Conservation (phyloP, 2,888 invertebrate species). For the Diplazon laetatorius region DNA sequence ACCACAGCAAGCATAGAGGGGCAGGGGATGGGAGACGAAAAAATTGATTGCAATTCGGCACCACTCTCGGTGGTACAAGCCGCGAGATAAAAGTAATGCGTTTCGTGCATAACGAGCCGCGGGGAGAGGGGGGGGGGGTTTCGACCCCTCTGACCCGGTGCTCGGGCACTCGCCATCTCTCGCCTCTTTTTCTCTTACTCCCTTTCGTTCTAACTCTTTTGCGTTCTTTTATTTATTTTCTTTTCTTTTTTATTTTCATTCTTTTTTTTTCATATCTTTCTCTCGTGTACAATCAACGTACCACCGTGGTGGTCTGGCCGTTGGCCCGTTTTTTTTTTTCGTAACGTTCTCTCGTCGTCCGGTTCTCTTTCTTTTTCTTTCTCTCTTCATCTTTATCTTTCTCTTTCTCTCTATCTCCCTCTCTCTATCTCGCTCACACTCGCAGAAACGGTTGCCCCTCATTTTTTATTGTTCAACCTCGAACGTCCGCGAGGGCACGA, state of each 20-base stretch:
- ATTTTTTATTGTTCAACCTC: slow-evolving; percentile 37
- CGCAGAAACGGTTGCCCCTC: slow-evolving; percentile 35
- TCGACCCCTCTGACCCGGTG: slow-evolving; percentile 64
- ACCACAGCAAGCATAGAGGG: slow-evolving; percentile 26
- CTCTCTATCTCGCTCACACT: too few species aligned
- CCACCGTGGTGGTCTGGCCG: slow-evolving; percentile 39
- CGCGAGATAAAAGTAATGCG: slow-evolving; percentile 78
- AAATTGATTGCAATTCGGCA: slow-evolving; percentile 80
- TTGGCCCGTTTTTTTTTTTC: slow-evolving; percentile 60
- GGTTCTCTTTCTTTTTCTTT: slow-evolving; percentile 57
- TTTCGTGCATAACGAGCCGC: slow-evolving; percentile 78
- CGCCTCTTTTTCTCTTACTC: slow-evolving; percentile 23
- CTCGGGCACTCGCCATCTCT: slow-evolving; percentile 58
- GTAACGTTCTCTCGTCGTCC: slow-evolving; percentile 60
- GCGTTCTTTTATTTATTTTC: slow-evolving; percentile 16
- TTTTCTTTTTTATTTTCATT: slow-evolving; percentile 44
- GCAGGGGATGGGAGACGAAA: slow-evolving; percentile 71
- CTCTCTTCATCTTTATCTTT: too few species aligned
- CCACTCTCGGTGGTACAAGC: slow-evolving; percentile 72
- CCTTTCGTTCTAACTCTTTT: slow-evolving; percentile 31
- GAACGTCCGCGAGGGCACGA: slow-evolving; percentile 43
- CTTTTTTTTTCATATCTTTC: slow-evolving; percentile 51
- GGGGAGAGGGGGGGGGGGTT: too few species aligned
- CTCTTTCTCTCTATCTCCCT: too few species aligned
- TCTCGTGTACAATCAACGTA: slow-evolving; percentile 40